Base-by-base conservation (phyloP, 2,113 vertebrate genomes). In the Peucedramus taeniatus region DNA sequence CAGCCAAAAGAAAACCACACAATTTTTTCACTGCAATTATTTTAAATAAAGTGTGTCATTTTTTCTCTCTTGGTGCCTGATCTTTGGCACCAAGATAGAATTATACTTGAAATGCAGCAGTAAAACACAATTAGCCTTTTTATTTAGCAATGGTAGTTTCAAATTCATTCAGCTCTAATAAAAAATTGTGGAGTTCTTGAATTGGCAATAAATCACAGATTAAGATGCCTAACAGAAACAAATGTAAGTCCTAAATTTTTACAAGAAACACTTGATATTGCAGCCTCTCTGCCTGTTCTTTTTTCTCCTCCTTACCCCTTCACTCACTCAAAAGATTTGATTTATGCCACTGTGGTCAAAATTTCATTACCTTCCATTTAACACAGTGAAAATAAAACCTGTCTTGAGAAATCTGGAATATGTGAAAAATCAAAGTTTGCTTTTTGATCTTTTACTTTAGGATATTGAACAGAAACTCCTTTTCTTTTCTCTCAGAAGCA, bases 41-140 rank as follows among this genome's bases (percentile, higher is more conserved):
- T 96, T 96, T 45, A 59, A 93, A 95, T 83, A 71, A 80, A 74
- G 40, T 49, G 13, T 9, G 11, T 66, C 10, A 50, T 81, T 96
- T 96, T 96, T 96, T 95, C 83, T 87, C 45, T 84, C 13, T 70
- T 51, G 35, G 10, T 95, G 45, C 42, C 89, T 76, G 68, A 75
- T 93, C 74, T 94, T 97, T 97, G 90, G 79, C 81, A 68, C 33
- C 40, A 26, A 59, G 39, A 42, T 35, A 54, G n/a, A 74, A 93
- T 54, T 89, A 56, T 77, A 74, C 47, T 64, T 94, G 79, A 75
- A 89, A 77, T 60, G 61, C 61, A 86, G 60, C 54, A 89, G 37
- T 94, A 69, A 93, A 95, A 65, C 51, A 65, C 69, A 71, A 82
- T 93, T 69, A 94, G 61, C 47, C 70, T 44, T 93, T 95, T 95